Base-by-base conservation (phyloP, 1,140 invertebrate genomes). In the Temnothorax curvispinosus region DNA sequence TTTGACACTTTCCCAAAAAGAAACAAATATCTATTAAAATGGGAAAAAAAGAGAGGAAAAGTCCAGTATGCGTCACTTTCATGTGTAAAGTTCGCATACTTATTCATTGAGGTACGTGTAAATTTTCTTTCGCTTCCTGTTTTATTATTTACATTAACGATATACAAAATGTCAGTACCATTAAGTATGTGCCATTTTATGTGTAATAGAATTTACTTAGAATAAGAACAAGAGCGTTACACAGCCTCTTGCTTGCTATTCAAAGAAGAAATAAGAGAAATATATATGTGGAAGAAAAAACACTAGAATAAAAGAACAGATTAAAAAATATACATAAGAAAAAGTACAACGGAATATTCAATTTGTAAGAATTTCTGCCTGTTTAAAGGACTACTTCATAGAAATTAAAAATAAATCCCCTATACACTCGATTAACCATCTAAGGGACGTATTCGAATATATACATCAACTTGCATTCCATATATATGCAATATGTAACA, bases 161-260 rank as follows among this genome's bases (percentile, higher is more conserved):
- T 69, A 69, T 69, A 32, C 21, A 69, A 69, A 69, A 69, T 69
- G 13, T 69, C 6, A 69, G 47, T 32, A 21, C 13, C 6, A 69
- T 15, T 32, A 69, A 69, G 44, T n/a, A 15, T 50, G 0, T 47
- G n/a, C 5, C 13, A 44, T 50, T 69, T 32, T 69, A 27, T 11
- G 41, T 41, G 27, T 35, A 44, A 21, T 44, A 67, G 7, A n/a
- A 21, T 67, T 6, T 67, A 67, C 38, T 67, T 41, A 21, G 11
- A 21, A 67, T 67, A 44, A 67, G n/a, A 67, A 44, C n/a, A 21
- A 67, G 9, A 47, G 9, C 21, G 21, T 47, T 50, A 50, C 38
- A 65, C 3, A 6, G 21, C 4, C 13, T 50, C 65, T 69, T 69
- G 21, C 41, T 69, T 47, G 11, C 21, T 44, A 27, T 18, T 69